phyloP scores from a whole-genome alignment of 1,140 invertebrate genomes.

The Macrobrachium rosenbergii region DNA sequence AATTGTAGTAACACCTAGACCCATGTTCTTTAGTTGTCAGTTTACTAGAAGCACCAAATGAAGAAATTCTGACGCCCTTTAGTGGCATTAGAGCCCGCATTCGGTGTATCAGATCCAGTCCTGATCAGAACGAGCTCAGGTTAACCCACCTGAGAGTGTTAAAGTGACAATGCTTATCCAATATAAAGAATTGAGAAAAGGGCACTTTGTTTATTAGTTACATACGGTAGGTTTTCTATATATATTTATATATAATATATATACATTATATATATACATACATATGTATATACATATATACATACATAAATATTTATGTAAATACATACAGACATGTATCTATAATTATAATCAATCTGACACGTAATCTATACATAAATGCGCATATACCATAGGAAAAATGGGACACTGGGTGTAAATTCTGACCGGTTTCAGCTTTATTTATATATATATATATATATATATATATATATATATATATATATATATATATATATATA shows the following conservation, averaged over 20 bases:
- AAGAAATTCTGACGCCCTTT: no score
- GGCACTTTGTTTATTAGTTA: no score
- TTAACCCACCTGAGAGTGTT: no score
- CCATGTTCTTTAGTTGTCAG: no score
- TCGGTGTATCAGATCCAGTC: no score
- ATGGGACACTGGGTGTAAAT: not conserved
- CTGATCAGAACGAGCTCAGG: no score
- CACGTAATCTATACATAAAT: slow-evolving; percentile 9
- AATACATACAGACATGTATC: not conserved
- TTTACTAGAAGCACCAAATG: no score
- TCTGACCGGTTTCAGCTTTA: not conserved
- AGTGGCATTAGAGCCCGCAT: no score
- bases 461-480: slow-evolving; percentile 40
- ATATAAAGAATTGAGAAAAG: no score
- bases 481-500: slow-evolving; percentile 44
- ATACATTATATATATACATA: not conserved
- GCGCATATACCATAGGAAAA: not conserved
- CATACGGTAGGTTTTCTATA: no score
- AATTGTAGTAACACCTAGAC: not conserved
- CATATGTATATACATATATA: slow-evolving; percentile 35
- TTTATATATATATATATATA: slow-evolving; percentile 41
- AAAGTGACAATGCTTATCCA: no score
- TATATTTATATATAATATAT: no score
- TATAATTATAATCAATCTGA: not conserved
- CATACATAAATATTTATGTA: slow-evolving; percentile 41